Conservation (phyloP, 2,797 vertebrate species). For the Anguilla marmorata region DNA sequence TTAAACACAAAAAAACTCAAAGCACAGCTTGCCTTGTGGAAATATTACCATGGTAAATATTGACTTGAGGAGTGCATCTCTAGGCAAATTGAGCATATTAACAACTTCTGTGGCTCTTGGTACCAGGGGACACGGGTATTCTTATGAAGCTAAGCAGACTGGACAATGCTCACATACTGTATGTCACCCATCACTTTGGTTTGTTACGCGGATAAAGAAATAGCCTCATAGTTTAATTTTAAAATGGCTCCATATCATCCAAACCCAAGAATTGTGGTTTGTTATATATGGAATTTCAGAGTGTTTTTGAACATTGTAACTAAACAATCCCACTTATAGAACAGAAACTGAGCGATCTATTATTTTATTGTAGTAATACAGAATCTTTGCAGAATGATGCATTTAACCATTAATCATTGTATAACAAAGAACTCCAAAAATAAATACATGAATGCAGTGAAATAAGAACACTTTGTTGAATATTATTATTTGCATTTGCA, state of each 20-base stretch:
- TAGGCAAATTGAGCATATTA: background rate
- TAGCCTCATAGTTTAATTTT: background rate
- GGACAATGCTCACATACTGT: too few species aligned
- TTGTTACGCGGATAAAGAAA: too few species aligned
- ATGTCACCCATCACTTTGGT: background rate
- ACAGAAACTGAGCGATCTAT: background rate
- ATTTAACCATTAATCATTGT: too few species aligned
- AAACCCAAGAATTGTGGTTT: background rate
- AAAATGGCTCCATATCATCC: background rate
- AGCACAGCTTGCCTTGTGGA: background rate
- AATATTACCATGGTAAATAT: constrained; percentile 9
- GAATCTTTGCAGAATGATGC: background rate
- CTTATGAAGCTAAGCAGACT: background rate
- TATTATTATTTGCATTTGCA: too few species aligned
- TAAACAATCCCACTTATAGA: background rate
- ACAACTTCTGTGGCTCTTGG: background rate
- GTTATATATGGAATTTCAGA: too few species aligned
- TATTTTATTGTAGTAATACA: background rate
- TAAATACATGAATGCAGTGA: too few species aligned
- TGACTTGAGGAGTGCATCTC: background rate
- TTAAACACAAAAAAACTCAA: background rate
- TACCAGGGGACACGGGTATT: background rate
- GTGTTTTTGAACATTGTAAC: background rate
- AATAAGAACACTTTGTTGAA: too few species aligned
- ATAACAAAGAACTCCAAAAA: too few species aligned